Base-by-base conservation (phyloP, 2,797 vertebrate genomes). In the Clamator glandarius region DNA sequence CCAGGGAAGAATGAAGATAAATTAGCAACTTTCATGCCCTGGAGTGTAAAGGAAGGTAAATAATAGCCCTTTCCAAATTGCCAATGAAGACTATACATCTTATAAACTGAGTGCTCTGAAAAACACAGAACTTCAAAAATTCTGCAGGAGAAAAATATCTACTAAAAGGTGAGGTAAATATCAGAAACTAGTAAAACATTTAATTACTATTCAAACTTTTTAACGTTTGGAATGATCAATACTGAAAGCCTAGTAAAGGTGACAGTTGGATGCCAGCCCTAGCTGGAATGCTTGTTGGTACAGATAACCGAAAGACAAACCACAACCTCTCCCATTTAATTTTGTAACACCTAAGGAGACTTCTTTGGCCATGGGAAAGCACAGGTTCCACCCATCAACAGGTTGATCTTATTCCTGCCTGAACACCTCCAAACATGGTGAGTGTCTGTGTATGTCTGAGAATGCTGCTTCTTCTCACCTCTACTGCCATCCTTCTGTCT, bases 1-100 rank as follows among this genome's bases (percentile, higher is more conserved):
- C 44, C 28, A 83, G 33, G 29, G 11, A 93, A n/a, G 72, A 94
- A 93, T 78, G 42, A 89, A 91, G 76, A 92, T 63, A 59, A 90
- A 91, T 48, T 41, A 73, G 62, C 57, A 95, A 35, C 41, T 77
- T 77, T 39, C 61, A 92, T 5, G 2, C 23, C 41, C 70, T 46
- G 31, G 8, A 77, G 15, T 41, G 26, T 74, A 68, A 54, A 74
- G 50, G 55, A 46, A 64, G 69, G 42, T 67, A 91, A 87, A 76
- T 55, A 87, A 68, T 5, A 70, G 24, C 28, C 36, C 12, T 67
- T 87, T 87, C 69, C 8, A 12, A 92, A 92, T 29, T 75, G 61
- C 46, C 81, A 68, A 88, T 73, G 20, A 92, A 74, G 59, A 68
- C 29, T 11, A 54, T 16, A 31, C 21, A 61, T 39, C 52, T 88